phyloP scores from a whole-genome alignment of 2,797 vertebrate species.

The Cryptoprocta ferox region DNA sequence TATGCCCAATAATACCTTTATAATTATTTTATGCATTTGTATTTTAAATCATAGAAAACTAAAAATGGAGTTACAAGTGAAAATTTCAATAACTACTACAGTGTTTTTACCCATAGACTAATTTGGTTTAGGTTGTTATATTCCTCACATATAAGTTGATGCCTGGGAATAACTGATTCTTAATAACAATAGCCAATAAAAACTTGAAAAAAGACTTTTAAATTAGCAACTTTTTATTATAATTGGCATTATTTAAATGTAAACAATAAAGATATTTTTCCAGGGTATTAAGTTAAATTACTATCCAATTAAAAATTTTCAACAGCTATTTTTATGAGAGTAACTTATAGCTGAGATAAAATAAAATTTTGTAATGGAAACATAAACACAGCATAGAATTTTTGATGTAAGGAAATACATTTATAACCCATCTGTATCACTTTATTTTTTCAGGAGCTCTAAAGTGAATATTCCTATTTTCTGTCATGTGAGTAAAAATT shows the following conservation, averaged over 20 bases:
- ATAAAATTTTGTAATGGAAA: neutral
- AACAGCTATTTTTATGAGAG: neutral
- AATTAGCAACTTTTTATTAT: neutral
- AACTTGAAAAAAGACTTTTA: neutral
- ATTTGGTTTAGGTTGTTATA: neutral
- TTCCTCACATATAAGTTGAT: neutral
- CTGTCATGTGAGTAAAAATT: neutral
- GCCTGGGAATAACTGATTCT: neutral
- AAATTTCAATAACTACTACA: neutral
- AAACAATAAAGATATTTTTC: neutral
- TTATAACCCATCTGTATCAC: neutral
- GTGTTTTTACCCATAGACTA: neutral
- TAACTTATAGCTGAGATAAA: neutral
- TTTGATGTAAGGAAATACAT: neutral
- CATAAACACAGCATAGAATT: neutral
- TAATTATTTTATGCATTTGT: neutral
- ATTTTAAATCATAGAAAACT: neutral
- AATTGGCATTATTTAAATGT: neutral
- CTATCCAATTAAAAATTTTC: neutral
- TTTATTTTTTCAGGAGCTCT: constrained; percentile 51
- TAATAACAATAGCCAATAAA: neutral
- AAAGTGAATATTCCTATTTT: neutral
- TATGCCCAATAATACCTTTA: neutral
- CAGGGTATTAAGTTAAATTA: neutral
- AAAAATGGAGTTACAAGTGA: neutral